Evolutionary conservation across 2,888 invertebrate genomes (phyloP).

Genomic region (Rosalia funebris): DNA sequence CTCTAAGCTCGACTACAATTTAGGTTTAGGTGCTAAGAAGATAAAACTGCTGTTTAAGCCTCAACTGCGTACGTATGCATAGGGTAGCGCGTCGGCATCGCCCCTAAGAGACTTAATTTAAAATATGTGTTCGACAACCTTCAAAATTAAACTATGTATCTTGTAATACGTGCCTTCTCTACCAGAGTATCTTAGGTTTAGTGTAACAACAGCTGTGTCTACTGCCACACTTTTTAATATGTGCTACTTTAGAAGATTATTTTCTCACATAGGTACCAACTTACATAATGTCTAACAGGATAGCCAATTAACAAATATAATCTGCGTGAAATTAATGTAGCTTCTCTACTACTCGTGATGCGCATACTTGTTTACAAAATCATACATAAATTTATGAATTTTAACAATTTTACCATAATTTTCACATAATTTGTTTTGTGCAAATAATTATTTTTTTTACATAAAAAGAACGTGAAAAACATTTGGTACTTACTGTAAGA

Average conservation of each 20-base stretch:
- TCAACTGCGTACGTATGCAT: slow-evolving; percentile 46
- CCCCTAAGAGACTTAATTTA: slow-evolving; percentile 41
- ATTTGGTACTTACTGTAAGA: too few species aligned
- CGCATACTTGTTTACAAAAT: too few species aligned
- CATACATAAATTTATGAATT: too few species aligned
- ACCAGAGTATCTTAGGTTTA: neutral
- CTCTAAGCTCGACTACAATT: slow-evolving; percentile 55
- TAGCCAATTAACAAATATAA: neutral
- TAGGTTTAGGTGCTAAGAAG: slow-evolving; percentile 56
- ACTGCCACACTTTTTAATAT: neutral
- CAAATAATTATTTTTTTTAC: too few species aligned
- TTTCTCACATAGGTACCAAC: neutral
- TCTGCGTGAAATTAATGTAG: neutral
- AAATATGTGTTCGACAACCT: slow-evolving; percentile 38
- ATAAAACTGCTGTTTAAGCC: slow-evolving; percentile 53
- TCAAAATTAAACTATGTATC: slow-evolving; percentile 1
- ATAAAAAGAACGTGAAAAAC: too few species aligned
- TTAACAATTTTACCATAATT: too few species aligned
- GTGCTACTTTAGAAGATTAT: neutral
- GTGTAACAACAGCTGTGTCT: neutral
- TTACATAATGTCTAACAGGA: neutral
- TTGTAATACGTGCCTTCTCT: slow-evolving; percentile 13
- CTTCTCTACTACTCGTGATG: too few species aligned
- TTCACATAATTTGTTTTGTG: too few species aligned
- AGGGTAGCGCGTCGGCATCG: slow-evolving; percentile 30